A percentile compares a stretch with the other conserved stretches of the same genome.
Evolutionary conservation across 2,797 vertebrate genomes (phyloP).

Genomic region (Odontamblyopus lacepedii): DNA sequence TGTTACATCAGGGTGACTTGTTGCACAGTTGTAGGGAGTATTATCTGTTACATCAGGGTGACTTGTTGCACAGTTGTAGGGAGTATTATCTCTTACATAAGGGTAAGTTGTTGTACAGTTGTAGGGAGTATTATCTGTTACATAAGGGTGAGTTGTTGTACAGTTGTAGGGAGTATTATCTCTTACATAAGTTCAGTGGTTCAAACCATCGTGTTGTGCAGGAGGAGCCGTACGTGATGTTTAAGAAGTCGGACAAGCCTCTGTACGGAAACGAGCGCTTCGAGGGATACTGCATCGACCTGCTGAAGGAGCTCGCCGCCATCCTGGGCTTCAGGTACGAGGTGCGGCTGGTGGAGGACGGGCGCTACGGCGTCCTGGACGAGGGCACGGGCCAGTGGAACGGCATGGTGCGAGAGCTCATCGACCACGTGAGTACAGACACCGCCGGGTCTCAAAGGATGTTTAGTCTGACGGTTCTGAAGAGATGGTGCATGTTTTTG

Average conservation of each 20-base stretch:
- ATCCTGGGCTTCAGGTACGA: conserved; percentile 81
- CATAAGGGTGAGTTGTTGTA: too few relatives aligned
- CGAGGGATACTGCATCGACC: conserved; percentile 79
- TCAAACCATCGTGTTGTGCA: conserved; percentile 19
- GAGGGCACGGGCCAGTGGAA: conserved; percentile 90
- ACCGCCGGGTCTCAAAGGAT: too few relatives aligned
- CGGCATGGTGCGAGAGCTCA: conserved; percentile 96
- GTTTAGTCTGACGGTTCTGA: neutral
- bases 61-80: too few relatives aligned
- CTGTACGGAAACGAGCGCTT: conserved; percentile 81
- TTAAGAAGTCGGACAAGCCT: conserved; percentile 82
- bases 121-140: too few relatives aligned
- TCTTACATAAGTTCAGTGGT: too few relatives aligned
- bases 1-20: too few relatives aligned
- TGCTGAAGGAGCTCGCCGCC: conserved; percentile 76
- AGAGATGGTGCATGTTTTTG: too few relatives aligned
- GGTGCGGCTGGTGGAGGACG: conserved; percentile 78
- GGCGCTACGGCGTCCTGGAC: conserved; percentile 75
- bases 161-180: too few relatives aligned
- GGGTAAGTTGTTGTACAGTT: too few relatives aligned
- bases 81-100: too few relatives aligned
- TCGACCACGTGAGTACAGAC: conserved; percentile 91
- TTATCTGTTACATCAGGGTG: too few relatives aligned
- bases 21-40: too few relatives aligned
- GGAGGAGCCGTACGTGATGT: conserved; percentile 83